These are phyloP conservation scores for Sitobion miscanthi DNA, from an alignment of 1,140 invertebrate genomes.

Conservation along the genomic window DNA sequence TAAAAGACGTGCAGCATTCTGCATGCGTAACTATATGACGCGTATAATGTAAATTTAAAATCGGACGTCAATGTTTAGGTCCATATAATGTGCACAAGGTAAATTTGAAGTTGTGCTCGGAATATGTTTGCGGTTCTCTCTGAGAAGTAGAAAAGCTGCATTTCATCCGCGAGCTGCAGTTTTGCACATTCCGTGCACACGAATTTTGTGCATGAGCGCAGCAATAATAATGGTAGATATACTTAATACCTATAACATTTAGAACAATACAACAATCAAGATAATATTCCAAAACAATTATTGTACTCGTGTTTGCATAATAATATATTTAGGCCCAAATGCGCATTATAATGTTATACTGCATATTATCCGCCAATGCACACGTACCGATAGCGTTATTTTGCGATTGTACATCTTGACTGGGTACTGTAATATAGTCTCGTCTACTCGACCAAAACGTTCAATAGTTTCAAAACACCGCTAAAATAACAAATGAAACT, in stretches of 20 bases:
- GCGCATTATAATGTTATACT: background rate
- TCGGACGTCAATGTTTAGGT: background rate
- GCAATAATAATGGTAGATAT: background rate
- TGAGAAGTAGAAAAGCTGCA: background rate
- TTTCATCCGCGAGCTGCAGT: background rate
- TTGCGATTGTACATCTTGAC: background rate
- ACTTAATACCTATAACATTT: background rate
- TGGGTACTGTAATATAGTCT: background rate
- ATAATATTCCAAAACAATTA: constrained; percentile 16
- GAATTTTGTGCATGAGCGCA: background rate
- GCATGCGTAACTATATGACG: too few relatives aligned
- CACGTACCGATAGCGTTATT: background rate
- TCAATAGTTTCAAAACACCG: too few relatives aligned
- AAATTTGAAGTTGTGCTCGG: background rate
- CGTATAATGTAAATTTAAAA: background rate
- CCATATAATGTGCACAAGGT: background rate
- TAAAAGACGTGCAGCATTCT: too few relatives aligned
- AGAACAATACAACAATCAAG: background rate
- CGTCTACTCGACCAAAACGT: too few relatives aligned
- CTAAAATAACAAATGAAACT: too few relatives aligned
- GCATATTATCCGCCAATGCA: background rate
- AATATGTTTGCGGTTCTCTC: background rate
- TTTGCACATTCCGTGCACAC: background rate
- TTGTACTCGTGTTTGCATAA: background rate
- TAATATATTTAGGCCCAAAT: too few relatives aligned